Base-by-base conservation (phyloP, 2,888 invertebrate species). In the Epistrophe grossulariae region DNA sequence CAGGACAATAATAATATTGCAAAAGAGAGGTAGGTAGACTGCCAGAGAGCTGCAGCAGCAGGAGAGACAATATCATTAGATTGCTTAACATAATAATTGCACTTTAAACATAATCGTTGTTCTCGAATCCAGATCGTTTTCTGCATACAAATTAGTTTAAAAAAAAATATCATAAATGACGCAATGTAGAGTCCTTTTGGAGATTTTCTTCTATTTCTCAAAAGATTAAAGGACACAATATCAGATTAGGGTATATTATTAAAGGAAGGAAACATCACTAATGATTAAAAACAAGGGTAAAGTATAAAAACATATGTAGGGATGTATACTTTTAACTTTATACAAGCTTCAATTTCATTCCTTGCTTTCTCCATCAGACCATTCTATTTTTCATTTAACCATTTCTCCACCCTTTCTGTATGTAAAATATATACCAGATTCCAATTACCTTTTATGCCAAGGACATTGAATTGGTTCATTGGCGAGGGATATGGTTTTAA, bases 141-240 rank as follows among this genome's bases (percentile, higher is more conserved):
- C 76, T 72, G 80, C 80, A 84, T 84, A 80, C 84, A 76, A 84
- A 84, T 84, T 80, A 84, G 76, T 84, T 70, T n/a, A n/a, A n/a
- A n/a, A 24, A 57, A 84, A 74, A 62, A 17, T 24, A n/a, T 43
- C 62, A 24, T 24, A 28, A 74, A 50, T 78, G 82, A 82, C 62
- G 82, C 72, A 83, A 73, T 64, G 3, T 24, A 24, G 24, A n/a
- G 76, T 38, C 60, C 68, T 38, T 50, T 70, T n/a, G 19, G 48
- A 66, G 66, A 48, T 31, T 45, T 48, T 66, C 38, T 55, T 55
- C 55, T 70, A 55, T 55, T 31, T 55, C 40, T 55, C 10, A 7
- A 55, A 52, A 43, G 28, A 52, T 68, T 68, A 68, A 68, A 68
- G 50, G 66, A 66, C 48, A 50, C 9, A 7, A 9, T 9, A 66